Percentiles rank a stretch among this genome's conserved stretches.
phyloP scores from a whole-genome alignment of 2,888 invertebrate genomes.

The Cephus spinipes region DNA sequence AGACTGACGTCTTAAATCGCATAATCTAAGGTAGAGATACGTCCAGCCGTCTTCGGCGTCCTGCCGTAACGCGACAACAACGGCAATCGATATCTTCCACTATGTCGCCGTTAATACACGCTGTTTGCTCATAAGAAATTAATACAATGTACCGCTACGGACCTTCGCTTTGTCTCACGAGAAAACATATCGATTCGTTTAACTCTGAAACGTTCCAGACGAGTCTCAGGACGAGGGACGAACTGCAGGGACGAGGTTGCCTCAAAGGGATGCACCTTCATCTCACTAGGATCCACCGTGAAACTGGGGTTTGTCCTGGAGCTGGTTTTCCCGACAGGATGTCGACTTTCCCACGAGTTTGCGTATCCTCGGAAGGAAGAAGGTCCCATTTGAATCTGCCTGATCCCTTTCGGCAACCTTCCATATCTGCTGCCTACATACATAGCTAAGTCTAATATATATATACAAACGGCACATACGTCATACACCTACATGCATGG shows the following conservation, averaged over 20 bases:
- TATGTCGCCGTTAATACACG: neutral
- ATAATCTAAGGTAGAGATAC: neutral
- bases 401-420: slow-evolving; percentile 9
- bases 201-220: neutral
- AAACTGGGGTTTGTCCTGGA: slow-evolving; percentile 21
- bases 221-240: neutral
- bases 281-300: slow-evolving; percentile 7
- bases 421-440: neutral
- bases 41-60: neutral
- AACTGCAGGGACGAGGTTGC: neutral
- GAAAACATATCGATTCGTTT: neutral
- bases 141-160: neutral
- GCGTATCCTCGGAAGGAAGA: slow-evolving; percentile 34
- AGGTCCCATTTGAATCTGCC: slow-evolving; percentile 53
- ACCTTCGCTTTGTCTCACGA: neutral
- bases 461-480: neutral
- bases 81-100: neutral
- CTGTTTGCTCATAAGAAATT: neutral
- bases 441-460: neutral
- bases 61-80: neutral
- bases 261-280: neutral
- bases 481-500: neutral
- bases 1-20: neutral
- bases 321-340: slow-evolving; percentile 29
- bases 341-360: slow-evolving; percentile 48